These are phyloP conservation scores for Denticeps clupeoides DNA, from an alignment of 2,797 vertebrate species.

Conservation along the genomic window DNA sequence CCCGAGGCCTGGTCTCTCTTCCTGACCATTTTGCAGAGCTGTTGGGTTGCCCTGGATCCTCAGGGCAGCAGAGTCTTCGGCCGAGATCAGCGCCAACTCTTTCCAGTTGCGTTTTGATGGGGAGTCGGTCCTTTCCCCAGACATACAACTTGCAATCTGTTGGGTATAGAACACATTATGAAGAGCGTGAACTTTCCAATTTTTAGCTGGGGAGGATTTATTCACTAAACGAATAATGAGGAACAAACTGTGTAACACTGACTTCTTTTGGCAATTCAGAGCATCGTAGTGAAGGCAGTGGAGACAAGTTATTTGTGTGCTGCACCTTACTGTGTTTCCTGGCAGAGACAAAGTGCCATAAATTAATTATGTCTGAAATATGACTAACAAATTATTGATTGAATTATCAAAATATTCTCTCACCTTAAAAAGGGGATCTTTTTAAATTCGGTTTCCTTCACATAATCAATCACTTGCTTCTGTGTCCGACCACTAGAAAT, in stretches of 20 bases:
- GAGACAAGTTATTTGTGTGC: conserved; percentile 70
- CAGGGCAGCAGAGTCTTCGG: conserved; percentile 56
- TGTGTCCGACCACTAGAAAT: conserved; percentile 92
- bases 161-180: conserved; percentile 22
- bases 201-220: too few relatives aligned
- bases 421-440: conserved; percentile 96
- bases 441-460: conserved; percentile 91
- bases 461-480: conserved; percentile 96
- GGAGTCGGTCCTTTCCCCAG: conserved; percentile 47
- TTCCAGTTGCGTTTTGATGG: conserved; percentile 59
- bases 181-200: too few relatives aligned
- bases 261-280: conserved; percentile 89
- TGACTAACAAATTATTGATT: neutral
- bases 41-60: conserved; percentile 54
- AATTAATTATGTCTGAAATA: conserved; percentile 11
- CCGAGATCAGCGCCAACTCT: conserved; percentile 55
- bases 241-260: too few relatives aligned
- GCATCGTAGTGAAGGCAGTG: conserved; percentile 67
- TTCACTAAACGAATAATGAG: too few relatives aligned
- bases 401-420: conserved; percentile 26
- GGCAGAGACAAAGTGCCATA: conserved; percentile 22
- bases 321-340: conserved; percentile 97
- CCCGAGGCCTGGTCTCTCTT: conserved; percentile 45
- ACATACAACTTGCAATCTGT: conserved; percentile 59
- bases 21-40: conserved; percentile 49